Percentiles rank a stretch among this genome's conserved stretches.
phyloP scores from a whole-genome alignment of 2,113 vertebrate species.

The Diphyllodes magnificus region DNA sequence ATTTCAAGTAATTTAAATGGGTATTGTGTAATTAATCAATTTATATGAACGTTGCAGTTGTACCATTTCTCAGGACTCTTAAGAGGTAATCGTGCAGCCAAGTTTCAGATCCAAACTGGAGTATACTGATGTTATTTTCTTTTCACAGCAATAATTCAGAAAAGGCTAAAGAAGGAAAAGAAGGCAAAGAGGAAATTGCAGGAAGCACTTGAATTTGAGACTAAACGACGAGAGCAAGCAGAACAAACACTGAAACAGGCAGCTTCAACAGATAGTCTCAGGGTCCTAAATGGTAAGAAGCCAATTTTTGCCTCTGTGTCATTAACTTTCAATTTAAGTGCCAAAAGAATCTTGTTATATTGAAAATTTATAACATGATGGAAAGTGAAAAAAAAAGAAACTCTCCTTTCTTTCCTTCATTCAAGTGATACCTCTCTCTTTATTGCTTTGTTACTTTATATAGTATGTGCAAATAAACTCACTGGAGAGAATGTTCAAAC shows the following conservation, averaged over 20 bases:
- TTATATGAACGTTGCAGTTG: neutral
- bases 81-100: neutral
- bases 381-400: neutral
- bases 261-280: constrained; percentile 91
- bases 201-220: constrained; percentile 98
- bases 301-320: neutral
- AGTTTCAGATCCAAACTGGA: neutral
- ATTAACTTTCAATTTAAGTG: neutral
- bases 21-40: neutral
- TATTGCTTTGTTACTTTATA: constrained; percentile 7
- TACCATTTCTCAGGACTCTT: neutral
- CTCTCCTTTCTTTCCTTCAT: neutral
- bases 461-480: neutral
- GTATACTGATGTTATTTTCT: neutral
- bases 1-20: neutral
- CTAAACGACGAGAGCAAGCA: constrained; percentile 93
- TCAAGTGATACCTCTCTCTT: neutral
- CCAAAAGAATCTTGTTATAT: neutral
- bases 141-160: constrained; percentile 92
- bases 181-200: constrained; percentile 99
- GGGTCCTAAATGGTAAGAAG: constrained; percentile 91
- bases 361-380: neutral
- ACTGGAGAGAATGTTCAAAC: neutral
- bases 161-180: constrained; percentile 99
- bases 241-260: constrained; percentile 96